Conservation (phyloP, 2,888 invertebrate species). For the Megalurothrips usitatus region DNA sequence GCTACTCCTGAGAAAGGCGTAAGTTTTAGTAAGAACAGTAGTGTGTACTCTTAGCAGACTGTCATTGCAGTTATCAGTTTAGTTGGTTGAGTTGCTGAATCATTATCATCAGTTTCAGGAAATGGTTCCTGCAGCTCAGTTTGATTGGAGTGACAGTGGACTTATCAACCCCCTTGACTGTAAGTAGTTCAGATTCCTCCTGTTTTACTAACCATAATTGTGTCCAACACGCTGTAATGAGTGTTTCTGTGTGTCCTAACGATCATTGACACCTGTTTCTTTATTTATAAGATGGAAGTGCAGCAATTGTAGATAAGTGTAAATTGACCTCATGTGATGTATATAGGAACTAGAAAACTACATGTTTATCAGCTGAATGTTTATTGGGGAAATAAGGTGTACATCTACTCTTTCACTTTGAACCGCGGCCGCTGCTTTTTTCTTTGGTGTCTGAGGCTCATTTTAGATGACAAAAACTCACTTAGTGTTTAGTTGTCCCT, state of each 20-base stretch:
- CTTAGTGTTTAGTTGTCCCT: not conserved
- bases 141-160: slow-evolving; percentile 70
- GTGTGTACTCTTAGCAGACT: not conserved
- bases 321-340: not conserved
- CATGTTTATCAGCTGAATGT: not conserved
- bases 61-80: not conserved
- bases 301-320: slow-evolving; percentile 8
- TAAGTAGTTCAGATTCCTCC: slow-evolving; percentile 45
- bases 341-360: slow-evolving; percentile 3
- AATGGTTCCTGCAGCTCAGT: slow-evolving; percentile 60
- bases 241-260: not conserved
- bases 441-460: not conserved
- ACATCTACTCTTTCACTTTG: too few species aligned
- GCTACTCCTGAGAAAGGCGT: slow-evolving; percentile 25
- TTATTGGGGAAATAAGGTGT: too few species aligned
- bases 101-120: slow-evolving; percentile 35
- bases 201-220: not conserved
- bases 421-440: not conserved
- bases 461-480: not conserved
- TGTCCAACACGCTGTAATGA: not conserved
- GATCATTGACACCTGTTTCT: not conserved
- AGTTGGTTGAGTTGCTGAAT: not conserved
- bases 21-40: not conserved
- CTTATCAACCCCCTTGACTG: slow-evolving; percentile 67
- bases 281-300: slow-evolving; percentile 2